These are phyloP conservation scores for Brachionichthys hirsutus DNA, from an alignment of 2,113 vertebrate genomes.

Conservation along the genomic window DNA sequence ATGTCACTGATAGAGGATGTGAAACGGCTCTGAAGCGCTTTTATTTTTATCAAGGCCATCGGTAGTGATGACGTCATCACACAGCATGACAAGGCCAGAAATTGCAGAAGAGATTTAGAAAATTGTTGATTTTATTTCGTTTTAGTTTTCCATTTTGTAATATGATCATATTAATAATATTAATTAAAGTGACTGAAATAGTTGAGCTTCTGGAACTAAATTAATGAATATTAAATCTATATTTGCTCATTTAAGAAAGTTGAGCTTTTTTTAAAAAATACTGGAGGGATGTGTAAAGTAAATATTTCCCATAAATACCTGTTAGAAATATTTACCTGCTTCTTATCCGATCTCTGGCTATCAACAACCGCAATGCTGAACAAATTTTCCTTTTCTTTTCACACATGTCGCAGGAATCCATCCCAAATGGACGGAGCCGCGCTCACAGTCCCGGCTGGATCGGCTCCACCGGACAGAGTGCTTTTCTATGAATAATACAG, in stretches of 20 bases:
- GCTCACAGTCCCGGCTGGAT: conserved; percentile 65
- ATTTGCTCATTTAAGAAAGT: too few species aligned
- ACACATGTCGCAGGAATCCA: conserved; percentile 48
- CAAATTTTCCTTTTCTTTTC: conserved; percentile 2
- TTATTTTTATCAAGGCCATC: background rate
- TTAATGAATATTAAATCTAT: too few species aligned
- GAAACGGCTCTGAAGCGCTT: background rate
- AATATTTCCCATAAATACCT: too few species aligned
- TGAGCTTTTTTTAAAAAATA: too few species aligned
- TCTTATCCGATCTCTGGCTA: background rate
- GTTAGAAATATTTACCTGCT: too few species aligned
- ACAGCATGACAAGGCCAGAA: background rate
- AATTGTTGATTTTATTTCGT: too few species aligned
- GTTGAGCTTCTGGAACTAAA: too few species aligned
- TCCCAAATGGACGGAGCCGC: conserved; percentile 53
- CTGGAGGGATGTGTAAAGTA: background rate
- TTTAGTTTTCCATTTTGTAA: too few species aligned
- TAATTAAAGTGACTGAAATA: too few species aligned
- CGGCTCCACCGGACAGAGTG: conserved; percentile 69
- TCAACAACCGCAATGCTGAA: conserved; percentile 31
- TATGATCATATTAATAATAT: too few species aligned
- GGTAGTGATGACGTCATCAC: background rate
- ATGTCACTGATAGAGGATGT: conserved; percentile 1
- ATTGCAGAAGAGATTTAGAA: too few species aligned
- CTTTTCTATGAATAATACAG: conserved; percentile 76